A percentile compares a stretch with the other conserved stretches of the same genome.
phyloP scores from a whole-genome alignment of 30 jellyfish, hydroid and myxozoan species.

The Catostylus mosaicus region DNA sequence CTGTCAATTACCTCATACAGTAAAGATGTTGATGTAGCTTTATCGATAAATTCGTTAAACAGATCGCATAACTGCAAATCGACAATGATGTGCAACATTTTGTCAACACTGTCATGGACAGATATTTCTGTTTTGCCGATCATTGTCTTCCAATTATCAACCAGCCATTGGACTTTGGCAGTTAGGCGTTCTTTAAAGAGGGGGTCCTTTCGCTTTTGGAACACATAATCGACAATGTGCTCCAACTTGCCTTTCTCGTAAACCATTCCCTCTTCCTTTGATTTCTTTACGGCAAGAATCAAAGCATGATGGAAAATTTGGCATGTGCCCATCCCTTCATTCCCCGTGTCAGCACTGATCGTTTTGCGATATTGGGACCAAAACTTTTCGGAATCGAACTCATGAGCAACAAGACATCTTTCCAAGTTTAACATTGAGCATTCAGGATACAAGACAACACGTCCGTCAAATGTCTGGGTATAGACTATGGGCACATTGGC shows the following conservation, averaged over 20 bases:
- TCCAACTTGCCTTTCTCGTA: not conserved
- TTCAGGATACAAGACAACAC: not conserved
- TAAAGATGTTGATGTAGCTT: not conserved
- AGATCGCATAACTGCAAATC: not conserved
- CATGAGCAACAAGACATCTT: not conserved
- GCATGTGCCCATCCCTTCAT: not conserved
- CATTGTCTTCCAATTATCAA: not conserved
- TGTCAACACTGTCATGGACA: not conserved
- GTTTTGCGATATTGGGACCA: not conserved
- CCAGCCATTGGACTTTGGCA: not conserved
- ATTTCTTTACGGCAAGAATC: not conserved
- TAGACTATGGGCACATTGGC: not conserved
- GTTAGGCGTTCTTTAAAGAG: not conserved
- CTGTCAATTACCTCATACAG: not conserved
- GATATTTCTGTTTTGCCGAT: too few relatives aligned
- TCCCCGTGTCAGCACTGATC: not conserved
- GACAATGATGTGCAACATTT: not conserved
- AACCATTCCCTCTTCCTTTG: not conserved
- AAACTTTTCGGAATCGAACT: not conserved
- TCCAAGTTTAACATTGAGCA: not conserved
- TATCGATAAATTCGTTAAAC: not conserved
- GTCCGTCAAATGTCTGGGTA: slow-evolving; percentile 14
- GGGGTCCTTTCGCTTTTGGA: not conserved
- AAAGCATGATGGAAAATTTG: not conserved
- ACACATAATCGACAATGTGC: not conserved